Base-by-base conservation (phyloP, 2,113 vertebrate genomes). In the Apeltes quadracus region DNA sequence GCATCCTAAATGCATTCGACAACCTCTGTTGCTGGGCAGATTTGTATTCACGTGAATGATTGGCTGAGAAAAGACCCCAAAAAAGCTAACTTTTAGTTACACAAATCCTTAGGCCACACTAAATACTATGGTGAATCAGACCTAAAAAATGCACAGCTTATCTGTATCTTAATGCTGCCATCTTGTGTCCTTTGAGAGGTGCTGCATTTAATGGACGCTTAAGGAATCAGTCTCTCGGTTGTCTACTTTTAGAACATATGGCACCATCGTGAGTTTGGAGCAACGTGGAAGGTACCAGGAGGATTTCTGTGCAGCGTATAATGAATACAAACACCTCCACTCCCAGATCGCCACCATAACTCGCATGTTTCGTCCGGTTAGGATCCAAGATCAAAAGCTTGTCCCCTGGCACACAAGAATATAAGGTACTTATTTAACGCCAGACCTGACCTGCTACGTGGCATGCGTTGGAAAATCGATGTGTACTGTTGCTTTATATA, bases 321-420 rank as follows among this genome's bases (percentile, higher is more conserved):
- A 90, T 0, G 94, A 95, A 84, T 95, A 96, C 72, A 88, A 89
- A 15, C 83, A 91, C 44, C 93, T 95, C 6, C 94, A 95, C 22
- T 72, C 95, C 29, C 87, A 89, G 10, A 90, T 95, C 6, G 92
- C 92, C 10, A 93, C 90, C 36, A 86, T 93, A 63, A 96, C 94
- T 62, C 86, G 86, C 64, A 94, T 89, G 64, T 96, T n/a, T 95
- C 72, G 74, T 93, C 55, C 93, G 95, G 15, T 91, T 96, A 46
- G 95, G 92, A 55, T 93, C 92, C n/a, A 95, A 94, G 82, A 95
- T 95, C 78, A 95, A 95, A 78, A 91, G 23, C 14, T 68, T 94
- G 81, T 92, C 91, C 25, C 92, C 84, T 10, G 95, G 95, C 62
- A 95, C 91, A 0, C 88, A 90, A 22, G 90, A 95, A 76, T 81